These are phyloP conservation scores for Halictus ligatus DNA, from an alignment of 2,888 invertebrate species.

Conservation along the genomic window DNA sequence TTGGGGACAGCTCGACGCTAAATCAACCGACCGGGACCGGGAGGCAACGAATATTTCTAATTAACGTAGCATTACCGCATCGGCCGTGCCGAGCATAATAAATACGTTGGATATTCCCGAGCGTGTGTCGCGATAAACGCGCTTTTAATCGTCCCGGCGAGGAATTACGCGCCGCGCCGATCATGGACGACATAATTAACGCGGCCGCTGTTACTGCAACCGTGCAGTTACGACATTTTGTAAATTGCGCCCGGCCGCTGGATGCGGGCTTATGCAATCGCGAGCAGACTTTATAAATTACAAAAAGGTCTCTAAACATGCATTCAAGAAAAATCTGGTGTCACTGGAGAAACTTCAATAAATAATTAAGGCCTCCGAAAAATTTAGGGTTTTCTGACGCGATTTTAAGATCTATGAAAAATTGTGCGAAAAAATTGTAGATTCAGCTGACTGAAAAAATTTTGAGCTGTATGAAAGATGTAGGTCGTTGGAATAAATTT, in stretches of 20 bases:
- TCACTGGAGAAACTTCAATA: no score
- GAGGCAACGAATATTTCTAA: constrained; percentile 65
- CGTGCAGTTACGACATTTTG: constrained; percentile 9
- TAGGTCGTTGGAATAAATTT: no score
- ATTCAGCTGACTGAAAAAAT: no score
- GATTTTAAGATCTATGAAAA: no score
- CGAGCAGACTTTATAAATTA: background rate
- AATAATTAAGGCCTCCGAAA: no score
- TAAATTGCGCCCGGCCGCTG: background rate
- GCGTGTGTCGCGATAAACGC: constrained; percentile 64
- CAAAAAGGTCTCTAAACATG: no score
- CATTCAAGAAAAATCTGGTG: no score
- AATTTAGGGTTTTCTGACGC: no score
- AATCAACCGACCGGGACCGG: constrained; percentile 50
- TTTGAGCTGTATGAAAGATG: no score
- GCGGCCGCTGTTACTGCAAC: constrained; percentile 42
- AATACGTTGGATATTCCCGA: constrained; percentile 56
- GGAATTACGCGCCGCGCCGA: constrained; percentile 50
- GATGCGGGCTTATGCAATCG: background rate
- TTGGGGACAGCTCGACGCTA: constrained; percentile 53
- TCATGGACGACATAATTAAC: constrained; percentile 64
- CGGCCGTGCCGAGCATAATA: constrained; percentile 46
- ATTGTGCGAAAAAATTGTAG: no score
- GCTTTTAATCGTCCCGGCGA: constrained; percentile 58
- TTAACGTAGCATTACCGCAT: constrained; percentile 66